A percentile compares a stretch with the other conserved stretches of the same genome.
These are phyloP conservation scores for Tolypeutes matacus DNA, from an alignment of 2,797 vertebrate species.

Conservation along the genomic window DNA sequence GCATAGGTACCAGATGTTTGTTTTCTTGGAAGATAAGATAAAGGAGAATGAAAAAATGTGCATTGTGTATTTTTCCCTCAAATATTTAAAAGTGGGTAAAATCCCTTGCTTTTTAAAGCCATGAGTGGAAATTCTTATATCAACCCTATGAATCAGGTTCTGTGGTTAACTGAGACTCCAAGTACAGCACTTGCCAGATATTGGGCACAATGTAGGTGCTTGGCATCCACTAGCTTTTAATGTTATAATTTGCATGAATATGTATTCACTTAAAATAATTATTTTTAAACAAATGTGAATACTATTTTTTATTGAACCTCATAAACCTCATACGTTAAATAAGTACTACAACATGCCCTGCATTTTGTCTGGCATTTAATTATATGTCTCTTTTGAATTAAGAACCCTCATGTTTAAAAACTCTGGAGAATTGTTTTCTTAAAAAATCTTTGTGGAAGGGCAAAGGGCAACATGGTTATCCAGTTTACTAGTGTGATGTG, in stretches of 20 bases:
- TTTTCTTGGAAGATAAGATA: not conserved
- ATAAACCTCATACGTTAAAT: slow-evolving; percentile 17
- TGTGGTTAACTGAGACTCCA: not conserved
- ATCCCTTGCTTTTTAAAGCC: not conserved
- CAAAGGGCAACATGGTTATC: not conserved
- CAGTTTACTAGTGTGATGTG: not conserved
- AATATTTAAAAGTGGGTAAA: not conserved
- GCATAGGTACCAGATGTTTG: not conserved
- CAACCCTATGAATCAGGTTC: not conserved
- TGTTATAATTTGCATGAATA: not conserved
- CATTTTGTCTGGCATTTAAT: slow-evolving; percentile 40
- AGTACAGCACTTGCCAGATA: not conserved
- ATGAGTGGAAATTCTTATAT: not conserved
- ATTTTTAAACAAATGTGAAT: slow-evolving; percentile 7
- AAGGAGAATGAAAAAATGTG: not conserved
- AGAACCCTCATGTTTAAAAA: not conserved
- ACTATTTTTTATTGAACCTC: not conserved
- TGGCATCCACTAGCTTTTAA: not conserved
- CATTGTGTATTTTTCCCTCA: not conserved
- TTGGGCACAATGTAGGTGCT: not conserved
- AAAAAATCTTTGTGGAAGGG: not conserved
- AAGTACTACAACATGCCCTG: not conserved
- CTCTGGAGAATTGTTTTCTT: not conserved
- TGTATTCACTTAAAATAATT: not conserved
- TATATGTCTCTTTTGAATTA: slow-evolving; percentile 47